Evolutionary conservation across 1,140 invertebrate species (phyloP).

Genomic region (Idris sp.): DNA sequence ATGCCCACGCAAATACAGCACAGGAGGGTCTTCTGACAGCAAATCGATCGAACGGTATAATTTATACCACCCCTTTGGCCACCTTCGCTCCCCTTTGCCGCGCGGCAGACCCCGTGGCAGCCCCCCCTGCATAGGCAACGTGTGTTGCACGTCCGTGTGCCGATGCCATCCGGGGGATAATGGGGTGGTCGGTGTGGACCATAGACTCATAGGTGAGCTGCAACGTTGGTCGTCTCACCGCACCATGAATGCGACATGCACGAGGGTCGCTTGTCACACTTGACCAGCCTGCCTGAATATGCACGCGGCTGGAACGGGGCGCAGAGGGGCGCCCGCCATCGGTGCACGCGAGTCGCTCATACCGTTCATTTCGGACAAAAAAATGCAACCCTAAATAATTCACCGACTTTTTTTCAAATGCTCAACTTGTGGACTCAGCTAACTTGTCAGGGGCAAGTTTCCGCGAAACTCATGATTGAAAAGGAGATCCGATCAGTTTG

Average conservation of each 20-base stretch:
- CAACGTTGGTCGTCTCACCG: constrained; percentile 44
- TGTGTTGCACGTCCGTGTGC: constrained; percentile 52
- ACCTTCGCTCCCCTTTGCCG: constrained; percentile 47
- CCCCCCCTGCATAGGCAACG: constrained; percentile 60
- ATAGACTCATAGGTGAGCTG: constrained; percentile 62
- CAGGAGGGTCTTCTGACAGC: constrained; percentile 76
- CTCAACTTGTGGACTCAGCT: no score
- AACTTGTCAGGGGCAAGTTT: no score
- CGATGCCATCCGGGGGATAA: constrained; percentile 53
- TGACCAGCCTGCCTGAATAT: constrained; percentile 57
- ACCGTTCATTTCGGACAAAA: constrained; percentile 21
- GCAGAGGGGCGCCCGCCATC: constrained; percentile 12
- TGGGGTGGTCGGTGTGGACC: constrained; percentile 55
- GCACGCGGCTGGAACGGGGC: constrained; percentile 34
- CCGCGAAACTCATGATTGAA: no score
- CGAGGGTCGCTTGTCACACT: constrained; percentile 61
- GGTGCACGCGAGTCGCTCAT: constrained; percentile 22
- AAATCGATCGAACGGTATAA: constrained; percentile 79
- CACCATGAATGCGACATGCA: constrained; percentile 59
- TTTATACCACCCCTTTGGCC: constrained; percentile 76
- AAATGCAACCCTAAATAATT: constrained; percentile 22
- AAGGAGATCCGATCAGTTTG: no score
- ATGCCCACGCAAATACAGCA: constrained; percentile 58
- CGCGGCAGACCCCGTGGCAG: constrained; percentile 61
- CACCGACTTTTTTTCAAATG: constrained; percentile 66